These are phyloP conservation scores for Psephotus haematonotus DNA, from an alignment of 2,113 vertebrate genomes.

Conservation along the genomic window DNA sequence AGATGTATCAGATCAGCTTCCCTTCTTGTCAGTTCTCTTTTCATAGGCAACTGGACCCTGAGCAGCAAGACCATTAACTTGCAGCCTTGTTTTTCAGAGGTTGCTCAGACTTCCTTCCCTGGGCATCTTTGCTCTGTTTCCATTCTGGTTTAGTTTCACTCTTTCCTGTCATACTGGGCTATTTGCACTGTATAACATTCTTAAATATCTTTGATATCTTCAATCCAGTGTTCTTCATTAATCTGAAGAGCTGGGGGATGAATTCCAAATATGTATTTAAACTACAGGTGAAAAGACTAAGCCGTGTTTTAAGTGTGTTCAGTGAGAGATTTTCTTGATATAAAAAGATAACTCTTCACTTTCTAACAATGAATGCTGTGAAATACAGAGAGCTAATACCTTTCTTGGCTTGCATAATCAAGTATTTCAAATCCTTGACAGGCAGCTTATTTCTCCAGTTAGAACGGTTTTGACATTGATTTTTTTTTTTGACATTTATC, in stretches of 20 bases:
- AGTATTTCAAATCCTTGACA: neutral
- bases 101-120: neutral
- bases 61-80: neutral
- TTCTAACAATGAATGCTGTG: neutral
- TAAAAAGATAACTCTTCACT: neutral
- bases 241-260: neutral
- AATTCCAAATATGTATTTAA: neutral
- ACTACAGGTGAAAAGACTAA: neutral
- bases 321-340: neutral
- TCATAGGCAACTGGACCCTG: neutral
- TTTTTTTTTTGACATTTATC: neutral
- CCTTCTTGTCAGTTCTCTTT: neutral
- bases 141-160: neutral
- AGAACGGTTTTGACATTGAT: neutral
- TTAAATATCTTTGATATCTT: neutral
- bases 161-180: neutral
- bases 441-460: neutral
- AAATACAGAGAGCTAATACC: neutral
- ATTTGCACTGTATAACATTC: neutral
- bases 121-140: neutral
- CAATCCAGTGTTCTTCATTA: neutral
- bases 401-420: neutral
- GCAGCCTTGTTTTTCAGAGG: neutral
- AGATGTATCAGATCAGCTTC: neutral
- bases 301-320: neutral